Base-by-base conservation (phyloP, 2,797 vertebrate genomes). In the Xenopus petersii region DNA sequence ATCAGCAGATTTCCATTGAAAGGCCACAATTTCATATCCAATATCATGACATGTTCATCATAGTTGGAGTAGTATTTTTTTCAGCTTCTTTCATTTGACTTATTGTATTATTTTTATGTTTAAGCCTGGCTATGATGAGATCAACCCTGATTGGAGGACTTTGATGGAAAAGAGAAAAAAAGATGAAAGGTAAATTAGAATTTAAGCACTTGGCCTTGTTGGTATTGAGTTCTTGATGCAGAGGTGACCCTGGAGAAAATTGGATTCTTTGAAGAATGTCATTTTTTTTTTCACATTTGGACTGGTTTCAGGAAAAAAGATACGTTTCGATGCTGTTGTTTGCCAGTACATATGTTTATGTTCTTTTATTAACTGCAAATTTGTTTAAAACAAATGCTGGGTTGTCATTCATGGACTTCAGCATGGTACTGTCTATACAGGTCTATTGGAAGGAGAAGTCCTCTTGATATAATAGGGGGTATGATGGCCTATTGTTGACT, bases 121-220 rank as follows among this genome's bases (percentile, higher is more conserved):
- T 81, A 85, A 98, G 97, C 96, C 95, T 62, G 94, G 93, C 80
- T 98, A 94, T 87, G 93, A 96, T 85, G 95, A 96, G 79, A 92
- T 98, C 89, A 98, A 98, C 87, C 96, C 96, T 0, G 91, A 94
- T 72, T 98, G 96, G 97, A 94, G 82, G 80, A 93, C 92, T 12
- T 96, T 94, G 61, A 86, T 91, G 88, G 97, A 98, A 89, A 98
- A 95, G 83, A 93, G 94, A 81, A 98, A 91, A 21, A 87, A 99
- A 97, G 92, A 93, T 98, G 86, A 98, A 94, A 95, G 96, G 97
- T 98, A 89, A 73, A 82, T 68, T 74, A 74, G 54, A 66, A 70
- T 66, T 70, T 60, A 70, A 73, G 67, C 51, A 66, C 67, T 65
- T 30, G 75, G 48, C 71, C 62, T 65, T 68, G 59, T 42, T 74